Evolutionary conservation across 2,113 vertebrate genomes (phyloP).

Genomic region (Struthio camelus): DNA sequence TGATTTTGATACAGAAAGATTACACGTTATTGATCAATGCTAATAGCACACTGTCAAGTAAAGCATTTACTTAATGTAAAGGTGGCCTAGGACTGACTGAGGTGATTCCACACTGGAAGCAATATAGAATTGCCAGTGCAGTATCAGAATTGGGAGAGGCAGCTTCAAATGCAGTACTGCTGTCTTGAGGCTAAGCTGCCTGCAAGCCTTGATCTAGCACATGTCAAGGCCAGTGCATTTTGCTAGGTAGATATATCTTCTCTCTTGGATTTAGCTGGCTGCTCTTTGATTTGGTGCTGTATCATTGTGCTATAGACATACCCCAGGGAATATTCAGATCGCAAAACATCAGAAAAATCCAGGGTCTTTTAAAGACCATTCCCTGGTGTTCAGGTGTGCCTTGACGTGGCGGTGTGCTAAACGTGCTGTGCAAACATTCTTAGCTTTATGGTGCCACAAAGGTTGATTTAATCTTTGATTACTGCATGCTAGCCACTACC

Average conservation of each 20-base stretch:
- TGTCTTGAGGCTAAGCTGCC: neutral
- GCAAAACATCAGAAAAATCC: neutral
- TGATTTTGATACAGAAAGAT: constrained; percentile 14
- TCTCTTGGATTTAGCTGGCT: neutral
- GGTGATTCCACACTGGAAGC: neutral
- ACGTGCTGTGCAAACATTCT: no score
- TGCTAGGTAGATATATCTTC: neutral
- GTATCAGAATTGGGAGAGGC: rapidly evolving
- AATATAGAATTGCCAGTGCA: neutral
- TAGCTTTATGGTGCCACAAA: neutral
- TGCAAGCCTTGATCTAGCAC: neutral
- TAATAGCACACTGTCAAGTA: neutral
- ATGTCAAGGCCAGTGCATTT: neutral
- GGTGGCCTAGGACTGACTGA: neutral
- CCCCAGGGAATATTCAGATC: neutral
- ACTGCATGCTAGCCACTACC: neutral
- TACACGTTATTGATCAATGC: neutral
- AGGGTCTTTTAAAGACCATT: neutral
- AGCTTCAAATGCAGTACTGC: neutral
- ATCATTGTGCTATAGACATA: neutral
- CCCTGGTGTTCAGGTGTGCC: neutral
- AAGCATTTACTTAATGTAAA: neutral
- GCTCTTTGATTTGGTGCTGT: neutral
- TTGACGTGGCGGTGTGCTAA: neutral
- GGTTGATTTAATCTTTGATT: neutral